Conservation (phyloP, 2,888 invertebrate species). For the Caenorhabditis afra region DNA sequence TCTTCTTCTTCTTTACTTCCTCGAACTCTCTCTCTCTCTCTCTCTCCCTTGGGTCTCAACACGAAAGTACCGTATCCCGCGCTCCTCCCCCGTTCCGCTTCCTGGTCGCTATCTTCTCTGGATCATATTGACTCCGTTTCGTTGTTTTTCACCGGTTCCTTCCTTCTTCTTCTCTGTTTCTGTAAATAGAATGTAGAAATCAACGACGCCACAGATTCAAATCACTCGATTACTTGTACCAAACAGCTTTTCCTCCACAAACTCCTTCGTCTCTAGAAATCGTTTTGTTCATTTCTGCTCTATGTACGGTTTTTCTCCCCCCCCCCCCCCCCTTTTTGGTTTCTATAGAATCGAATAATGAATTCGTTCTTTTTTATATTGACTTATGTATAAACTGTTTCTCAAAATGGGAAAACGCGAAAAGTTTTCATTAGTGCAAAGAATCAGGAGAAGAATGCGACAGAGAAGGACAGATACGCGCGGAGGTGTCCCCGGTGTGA, state of each 20-base stretch:
- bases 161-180: constrained; percentile 28
- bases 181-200: constrained; percentile 34
- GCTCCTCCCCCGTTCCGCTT: constrained; percentile 2
- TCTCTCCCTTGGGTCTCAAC: constrained; percentile 46
- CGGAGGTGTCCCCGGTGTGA: too few relatives aligned
- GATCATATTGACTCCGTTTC: constrained; percentile 36
- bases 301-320: constrained; percentile 47
- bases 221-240: constrained; percentile 46
- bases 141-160: constrained; percentile 1
- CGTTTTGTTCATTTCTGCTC: constrained; percentile 6
- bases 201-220: neutral
- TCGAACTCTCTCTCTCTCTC: constrained; percentile 9
- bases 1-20: constrained; percentile 23
- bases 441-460: too few relatives aligned
- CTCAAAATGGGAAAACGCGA: too few relatives aligned
- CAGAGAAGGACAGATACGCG: too few relatives aligned
- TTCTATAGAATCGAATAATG: too few relatives aligned
- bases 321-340: too few relatives aligned
- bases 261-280: neutral
- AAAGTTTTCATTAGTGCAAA: too few relatives aligned
- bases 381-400: too few relatives aligned
- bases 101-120: constrained; percentile 35
- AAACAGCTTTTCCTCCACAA: constrained; percentile 31
- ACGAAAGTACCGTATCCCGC: constrained; percentile 10
- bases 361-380: too few relatives aligned